Evolutionary conservation across 2,113 vertebrate species (phyloP).

Genomic region (Aegithalos caudatus): DNA sequence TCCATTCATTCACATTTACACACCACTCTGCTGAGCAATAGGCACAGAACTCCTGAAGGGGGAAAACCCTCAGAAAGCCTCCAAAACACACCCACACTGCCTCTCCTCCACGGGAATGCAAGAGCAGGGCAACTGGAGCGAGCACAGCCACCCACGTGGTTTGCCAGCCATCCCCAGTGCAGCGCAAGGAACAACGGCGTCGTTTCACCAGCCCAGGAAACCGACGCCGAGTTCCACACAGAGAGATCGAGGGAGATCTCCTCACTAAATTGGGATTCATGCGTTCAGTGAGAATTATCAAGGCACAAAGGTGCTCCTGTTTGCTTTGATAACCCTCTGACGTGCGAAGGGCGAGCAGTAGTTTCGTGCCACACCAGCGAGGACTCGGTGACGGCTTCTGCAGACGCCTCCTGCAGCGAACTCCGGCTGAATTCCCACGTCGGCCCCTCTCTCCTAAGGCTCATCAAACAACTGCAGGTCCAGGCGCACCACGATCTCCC

Average conservation of each 20-base stretch:
- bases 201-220: conserved; percentile 50
- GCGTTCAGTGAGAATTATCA: conserved; percentile 70
- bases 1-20: conserved; percentile 39
- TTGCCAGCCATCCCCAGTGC: conserved; percentile 9
- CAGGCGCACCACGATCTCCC: conserved; percentile 94
- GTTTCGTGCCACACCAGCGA: neutral
- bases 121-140: neutral
- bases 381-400: conserved; percentile 6
- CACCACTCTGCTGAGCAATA: conserved; percentile 30
- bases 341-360: neutral
- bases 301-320: conserved; percentile 62
- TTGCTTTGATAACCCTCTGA: conserved; percentile 67
- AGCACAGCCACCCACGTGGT: neutral
- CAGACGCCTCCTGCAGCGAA: neutral
- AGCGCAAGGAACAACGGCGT: neutral
- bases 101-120: neutral
- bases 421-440: neutral
- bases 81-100: neutral
- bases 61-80: conserved; percentile 37
- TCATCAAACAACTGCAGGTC: conserved; percentile 97
- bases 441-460: conserved; percentile 69
- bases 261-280: conserved; percentile 37
- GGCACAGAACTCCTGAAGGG: conserved; percentile 57
- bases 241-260: conserved; percentile 30
- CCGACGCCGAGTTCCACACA: conserved; percentile 26